Evolutionary conservation across 2,113 vertebrate genomes (phyloP), one percentile per base, ranked within the genome.

Genomic region (Sprattus sprattus): DNA sequence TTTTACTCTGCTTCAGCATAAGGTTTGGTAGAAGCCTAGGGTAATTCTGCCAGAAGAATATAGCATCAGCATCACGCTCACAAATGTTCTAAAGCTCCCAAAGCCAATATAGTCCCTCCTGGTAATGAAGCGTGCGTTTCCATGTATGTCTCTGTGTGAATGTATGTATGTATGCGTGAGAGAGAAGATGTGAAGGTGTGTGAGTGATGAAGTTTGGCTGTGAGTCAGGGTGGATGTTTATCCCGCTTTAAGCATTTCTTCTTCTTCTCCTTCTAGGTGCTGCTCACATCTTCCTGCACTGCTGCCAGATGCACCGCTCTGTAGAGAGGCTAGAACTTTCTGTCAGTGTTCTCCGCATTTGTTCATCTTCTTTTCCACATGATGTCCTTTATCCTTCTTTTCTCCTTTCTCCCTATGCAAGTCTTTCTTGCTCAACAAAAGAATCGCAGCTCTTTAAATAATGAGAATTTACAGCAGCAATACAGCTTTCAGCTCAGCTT

Each of bases 391-490:
- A 28, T 78, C 71, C 28, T 39, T 5, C 13, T 13, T 18, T 44
- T 78, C 10, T 46, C 46, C 83, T 39, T 11, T 39, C 47, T 25
- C 49, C 32, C 82, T n/a, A n/a, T n/a, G n/a, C n/a, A n/a, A n/a
- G n/a, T n/a, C n/a, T n/a, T n/a, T 20, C 44, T 50, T 15, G n/a
- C 28, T 86, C 45, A 45, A 45, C 45, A 45, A 82, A 84, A 81
- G 44, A 81, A 85, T 28, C 89, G 54, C 5, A 90, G 87, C 86
- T 86, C 83, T 47, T 85, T 86, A 82, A 85, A 60, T 75, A 20
- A 25, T 45, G 82, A 32, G 67, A 85, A 89, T 89, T 83, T 89
- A 87, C 85, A 87, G 57, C 80, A 87, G 75, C 83, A 54, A 54
- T 89, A 45, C 85, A 52, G 32, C 82, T 83, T 81, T 39, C 87